Evolutionary conservation across 1,140 invertebrate species (phyloP).

Genomic region (Eurytemora carolleeae): DNA sequence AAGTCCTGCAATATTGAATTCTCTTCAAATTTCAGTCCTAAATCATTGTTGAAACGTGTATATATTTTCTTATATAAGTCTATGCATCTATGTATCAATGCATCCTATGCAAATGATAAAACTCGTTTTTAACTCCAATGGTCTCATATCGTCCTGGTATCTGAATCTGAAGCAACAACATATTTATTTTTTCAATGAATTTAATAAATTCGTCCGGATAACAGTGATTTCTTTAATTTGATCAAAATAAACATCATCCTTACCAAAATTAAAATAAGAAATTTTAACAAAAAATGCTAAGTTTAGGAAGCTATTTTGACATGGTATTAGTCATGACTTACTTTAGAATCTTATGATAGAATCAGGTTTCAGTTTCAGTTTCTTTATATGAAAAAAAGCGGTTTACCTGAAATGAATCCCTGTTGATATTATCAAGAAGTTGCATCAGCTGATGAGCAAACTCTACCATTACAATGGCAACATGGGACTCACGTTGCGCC

Average conservation of each 20-base stretch:
- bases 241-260: background rate
- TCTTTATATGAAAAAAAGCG: background rate
- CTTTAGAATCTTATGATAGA: background rate
- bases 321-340: background rate
- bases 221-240: background rate
- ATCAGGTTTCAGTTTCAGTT: background rate
- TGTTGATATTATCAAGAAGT: slow-evolving; percentile 79
- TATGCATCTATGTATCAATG: too few species aligned
- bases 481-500: slow-evolving; percentile 68
- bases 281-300: background rate
- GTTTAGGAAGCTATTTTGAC: too few species aligned
- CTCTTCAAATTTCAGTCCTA: too few species aligned
- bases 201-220: background rate
- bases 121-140: too few species aligned
- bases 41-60: too few species aligned
- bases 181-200: too few species aligned
- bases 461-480: slow-evolving; percentile 70
- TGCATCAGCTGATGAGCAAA: slow-evolving; percentile 80
- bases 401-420: slow-evolving; percentile 67
- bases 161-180: too few species aligned
- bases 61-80: too few species aligned
- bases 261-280: background rate
- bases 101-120: too few species aligned
- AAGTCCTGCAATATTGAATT: too few species aligned
- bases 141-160: too few species aligned